Conservation (phyloP, 2,113 vertebrate species). For the Anser cygnoides region DNA sequence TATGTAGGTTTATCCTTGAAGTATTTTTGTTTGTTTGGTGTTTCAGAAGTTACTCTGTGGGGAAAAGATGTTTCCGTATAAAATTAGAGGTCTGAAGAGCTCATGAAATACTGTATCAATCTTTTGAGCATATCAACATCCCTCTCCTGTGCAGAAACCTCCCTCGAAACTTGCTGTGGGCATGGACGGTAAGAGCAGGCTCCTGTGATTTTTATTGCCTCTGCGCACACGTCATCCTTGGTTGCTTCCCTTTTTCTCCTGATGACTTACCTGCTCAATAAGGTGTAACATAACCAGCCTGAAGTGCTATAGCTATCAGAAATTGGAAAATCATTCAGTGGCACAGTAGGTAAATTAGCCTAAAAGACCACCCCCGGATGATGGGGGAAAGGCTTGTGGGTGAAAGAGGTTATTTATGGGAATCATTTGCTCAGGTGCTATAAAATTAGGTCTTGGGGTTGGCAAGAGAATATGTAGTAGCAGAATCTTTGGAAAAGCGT, state of each 20-base stretch:
- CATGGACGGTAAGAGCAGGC: background rate
- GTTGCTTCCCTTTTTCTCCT: conserved; percentile 1
- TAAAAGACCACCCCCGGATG: background rate
- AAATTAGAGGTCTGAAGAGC: background rate
- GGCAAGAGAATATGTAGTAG: background rate
- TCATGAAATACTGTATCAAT: background rate
- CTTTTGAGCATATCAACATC: background rate
- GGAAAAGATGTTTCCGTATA: background rate
- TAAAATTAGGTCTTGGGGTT: background rate
- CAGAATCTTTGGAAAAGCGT: background rate
- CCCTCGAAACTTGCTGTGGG: background rate
- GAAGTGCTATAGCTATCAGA: background rate
- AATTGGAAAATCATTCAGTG: conserved; percentile 14
- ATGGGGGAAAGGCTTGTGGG: background rate
- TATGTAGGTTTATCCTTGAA: background rate
- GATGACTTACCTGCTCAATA: background rate
- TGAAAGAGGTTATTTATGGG: background rate
- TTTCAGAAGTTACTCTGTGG: conserved; percentile 6
- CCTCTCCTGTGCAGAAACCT: background rate
- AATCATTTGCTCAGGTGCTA: background rate
- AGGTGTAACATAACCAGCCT: background rate
- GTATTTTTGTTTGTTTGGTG: background rate
- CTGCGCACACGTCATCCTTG: background rate
- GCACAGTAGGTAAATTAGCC: background rate
- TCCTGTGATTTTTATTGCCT: background rate